Base-by-base conservation (phyloP, 2,888 invertebrate genomes). In the Lutraria lutraria region DNA sequence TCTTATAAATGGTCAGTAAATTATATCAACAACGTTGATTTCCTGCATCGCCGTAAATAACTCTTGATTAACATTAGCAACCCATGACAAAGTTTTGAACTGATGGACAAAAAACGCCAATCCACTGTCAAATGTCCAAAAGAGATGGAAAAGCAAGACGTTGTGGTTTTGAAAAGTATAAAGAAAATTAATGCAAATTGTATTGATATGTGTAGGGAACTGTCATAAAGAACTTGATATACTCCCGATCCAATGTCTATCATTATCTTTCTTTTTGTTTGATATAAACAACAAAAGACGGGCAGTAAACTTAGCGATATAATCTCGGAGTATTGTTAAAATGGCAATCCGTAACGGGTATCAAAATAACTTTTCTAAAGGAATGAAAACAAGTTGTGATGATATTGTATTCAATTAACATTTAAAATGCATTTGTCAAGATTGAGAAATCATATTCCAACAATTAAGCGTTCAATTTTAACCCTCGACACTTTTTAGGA, bases 371-470 rank as follows among this genome's bases (percentile, higher is more conserved):
- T 29, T 72, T 72, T 72, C 72, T 29, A 72, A 72, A 29, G 72
- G 6, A 72, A 72, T 72, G 72, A 72, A 72, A 72, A 25, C 72
- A 72, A 72, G 72, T 72, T 72, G 72, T 72, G 72, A 72, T 72
- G 29, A 31, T 72, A 72, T 72, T 72, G 72, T 72, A 31, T 72
- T 72, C 72, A 13, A 72, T 72, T 72, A 72, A 72, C 72, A 72
- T 72, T 72, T 72, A 72, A 4, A 29, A 72, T 72, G 25, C 72
- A 72, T 72, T 72, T 72, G 72, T 72, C 72, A 72, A 72, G 29
- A 72, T 72, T 72, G 72, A 25, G 72, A 72, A 72, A 72, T 25
- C 12, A 13, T 72, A 72, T 72, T 72, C 72, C 72, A 29, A 31
- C 31, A 72, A 72, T 72, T 29, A 72, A 72, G 72, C 72, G 72